Conservation (phyloP, 2,113 vertebrate genomes). For the Pampusana beccarii region DNA sequence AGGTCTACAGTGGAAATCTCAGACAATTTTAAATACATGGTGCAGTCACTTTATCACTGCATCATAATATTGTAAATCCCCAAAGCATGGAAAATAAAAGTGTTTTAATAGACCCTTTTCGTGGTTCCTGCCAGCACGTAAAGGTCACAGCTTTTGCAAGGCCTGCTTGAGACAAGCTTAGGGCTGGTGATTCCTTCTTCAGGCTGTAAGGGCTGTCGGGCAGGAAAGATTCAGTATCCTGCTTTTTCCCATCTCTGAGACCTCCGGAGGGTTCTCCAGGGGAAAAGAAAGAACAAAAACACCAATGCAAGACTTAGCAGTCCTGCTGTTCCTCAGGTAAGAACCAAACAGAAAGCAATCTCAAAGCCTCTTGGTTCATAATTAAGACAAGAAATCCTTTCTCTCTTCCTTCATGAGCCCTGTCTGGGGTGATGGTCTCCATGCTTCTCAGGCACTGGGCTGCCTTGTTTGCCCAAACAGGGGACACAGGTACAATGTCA, state of each 20-base stretch:
- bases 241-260: not conserved
- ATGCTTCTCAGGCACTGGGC: not conserved
- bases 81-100: not conserved
- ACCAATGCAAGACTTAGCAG: not conserved
- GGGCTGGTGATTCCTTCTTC: not conserved
- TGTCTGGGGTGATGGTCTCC: not conserved
- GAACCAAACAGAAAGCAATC: not conserved
- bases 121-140: not conserved
- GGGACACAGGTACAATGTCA: not conserved
- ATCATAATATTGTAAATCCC: not conserved
- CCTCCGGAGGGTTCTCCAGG: not conserved
- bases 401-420: not conserved
- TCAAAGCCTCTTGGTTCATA: not conserved
- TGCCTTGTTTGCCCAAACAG: not conserved
- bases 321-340: not conserved
- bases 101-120: not conserved
- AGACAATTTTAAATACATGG: constrained; percentile 43
- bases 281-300: not conserved
- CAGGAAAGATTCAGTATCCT: not conserved
- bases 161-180: not conserved
- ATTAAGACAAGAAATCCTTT: not conserved
- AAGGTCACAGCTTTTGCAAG: not conserved
- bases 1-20: constrained; percentile 50
- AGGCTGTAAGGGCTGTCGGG: not conserved
- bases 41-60: constrained; percentile 24